phyloP scores from a whole-genome alignment of 2,888 invertebrate genomes.

The Caenorhabditis angaria region DNA sequence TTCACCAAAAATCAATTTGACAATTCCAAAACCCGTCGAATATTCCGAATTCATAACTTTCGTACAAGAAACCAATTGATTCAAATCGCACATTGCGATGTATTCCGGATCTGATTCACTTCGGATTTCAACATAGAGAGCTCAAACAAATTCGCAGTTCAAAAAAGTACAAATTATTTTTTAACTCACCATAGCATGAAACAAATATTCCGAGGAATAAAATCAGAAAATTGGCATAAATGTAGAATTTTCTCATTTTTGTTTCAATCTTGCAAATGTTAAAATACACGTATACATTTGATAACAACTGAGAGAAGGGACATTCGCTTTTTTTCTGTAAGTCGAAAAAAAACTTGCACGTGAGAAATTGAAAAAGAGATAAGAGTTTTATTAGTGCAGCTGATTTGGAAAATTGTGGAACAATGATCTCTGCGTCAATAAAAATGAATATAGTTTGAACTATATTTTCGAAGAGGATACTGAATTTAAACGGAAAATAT shows the following conservation, averaged over 20 bases:
- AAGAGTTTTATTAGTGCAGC: no score
- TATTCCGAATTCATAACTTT: conserved; percentile 3
- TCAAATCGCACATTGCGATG: conserved; percentile 11
- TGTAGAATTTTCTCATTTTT: background rate
- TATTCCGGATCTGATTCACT: background rate
- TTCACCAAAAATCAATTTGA: background rate
- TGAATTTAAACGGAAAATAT: no score
- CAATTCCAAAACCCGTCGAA: conserved; percentile 10
- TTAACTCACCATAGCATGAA: conserved; percentile 6
- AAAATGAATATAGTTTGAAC: no score
- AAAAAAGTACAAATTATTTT: background rate
- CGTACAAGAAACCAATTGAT: conserved; percentile 7
- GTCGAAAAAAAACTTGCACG: no score
- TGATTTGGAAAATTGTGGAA: no score
- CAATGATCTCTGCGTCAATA: no score
- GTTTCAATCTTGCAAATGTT: no score
- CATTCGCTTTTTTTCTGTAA: no score
- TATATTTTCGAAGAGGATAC: no score
- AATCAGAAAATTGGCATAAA: background rate
- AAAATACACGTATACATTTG: no score
- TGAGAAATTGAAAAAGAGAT: no score
- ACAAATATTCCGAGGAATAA: background rate
- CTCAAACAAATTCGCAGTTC: background rate
- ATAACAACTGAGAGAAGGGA: no score
- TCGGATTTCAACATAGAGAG: conserved; percentile 3